These are phyloP conservation scores for Resseliella maxima DNA, from an alignment of 2,888 invertebrate genomes.

Conservation along the genomic window DNA sequence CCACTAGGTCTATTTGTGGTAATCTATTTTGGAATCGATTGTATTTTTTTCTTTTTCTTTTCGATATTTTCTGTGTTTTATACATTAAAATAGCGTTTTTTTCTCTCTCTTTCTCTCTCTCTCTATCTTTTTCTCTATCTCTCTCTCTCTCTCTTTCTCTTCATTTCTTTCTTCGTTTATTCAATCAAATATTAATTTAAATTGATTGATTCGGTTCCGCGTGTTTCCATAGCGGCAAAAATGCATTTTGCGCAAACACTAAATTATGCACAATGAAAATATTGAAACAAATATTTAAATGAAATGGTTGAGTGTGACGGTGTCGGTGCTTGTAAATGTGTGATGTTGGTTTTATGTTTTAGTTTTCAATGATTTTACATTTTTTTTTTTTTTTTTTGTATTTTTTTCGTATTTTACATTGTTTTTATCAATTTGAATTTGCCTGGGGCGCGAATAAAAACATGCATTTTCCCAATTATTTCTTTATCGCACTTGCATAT, in stretches of 20 bases:
- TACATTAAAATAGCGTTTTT: background rate
- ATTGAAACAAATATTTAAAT: conserved; percentile 4
- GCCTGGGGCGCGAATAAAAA: background rate
- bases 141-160: too few relatives aligned
- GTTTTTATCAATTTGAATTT: background rate
- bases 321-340: background rate
- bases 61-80: background rate
- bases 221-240: background rate
- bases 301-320: conserved; percentile 1
- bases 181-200: background rate
- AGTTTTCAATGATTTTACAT: background rate
- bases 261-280: background rate
- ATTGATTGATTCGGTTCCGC: conserved; percentile 17
- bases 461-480: too few relatives aligned
- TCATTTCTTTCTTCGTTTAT: background rate
- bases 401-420: too few relatives aligned
- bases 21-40: background rate
- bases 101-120: too few relatives aligned
- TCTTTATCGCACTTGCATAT: too few relatives aligned
- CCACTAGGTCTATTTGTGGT: conserved; percentile 10
- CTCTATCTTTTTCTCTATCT: too few relatives aligned
- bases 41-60: background rate
- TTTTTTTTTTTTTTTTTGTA: background rate
- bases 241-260: background rate
- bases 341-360: background rate